phyloP scores from a whole-genome alignment of 2,888 invertebrate species.

The Andricus quercusramuli region DNA sequence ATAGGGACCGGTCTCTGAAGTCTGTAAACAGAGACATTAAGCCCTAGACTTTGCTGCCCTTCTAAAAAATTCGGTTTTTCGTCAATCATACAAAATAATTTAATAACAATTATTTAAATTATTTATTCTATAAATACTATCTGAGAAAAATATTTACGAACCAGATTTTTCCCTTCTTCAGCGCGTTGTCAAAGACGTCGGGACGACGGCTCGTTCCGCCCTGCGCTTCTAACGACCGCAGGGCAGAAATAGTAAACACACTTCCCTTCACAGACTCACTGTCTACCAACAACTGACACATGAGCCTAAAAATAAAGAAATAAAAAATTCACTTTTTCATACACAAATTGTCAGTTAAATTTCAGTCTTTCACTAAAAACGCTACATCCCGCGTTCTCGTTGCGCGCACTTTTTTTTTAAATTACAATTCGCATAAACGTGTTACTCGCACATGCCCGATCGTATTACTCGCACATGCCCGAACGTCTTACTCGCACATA shows the following conservation, averaged over 20 bases:
- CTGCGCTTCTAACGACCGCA: conserved; percentile 26
- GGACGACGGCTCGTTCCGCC: conserved; percentile 30
- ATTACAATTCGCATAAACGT: not conserved
- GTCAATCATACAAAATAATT: not conserved
- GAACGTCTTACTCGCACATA: not conserved
- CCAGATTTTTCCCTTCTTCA: conserved; percentile 2
- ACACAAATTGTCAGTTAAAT: conserved; percentile 17
- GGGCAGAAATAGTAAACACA: conserved; percentile 41
- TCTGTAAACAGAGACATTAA: too few species aligned
- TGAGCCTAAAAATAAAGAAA: not conserved
- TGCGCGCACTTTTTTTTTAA: not conserved
- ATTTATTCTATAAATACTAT: not conserved
- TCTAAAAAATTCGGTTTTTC: too few species aligned
- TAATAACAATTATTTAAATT: not conserved
- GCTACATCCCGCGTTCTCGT: not conserved
- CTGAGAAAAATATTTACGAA: conserved; percentile 8
- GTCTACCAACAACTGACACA: conserved; percentile 14
- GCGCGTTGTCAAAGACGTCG: conserved; percentile 30
- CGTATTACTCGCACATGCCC: not conserved
- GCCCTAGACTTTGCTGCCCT: too few species aligned
- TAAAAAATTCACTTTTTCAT: not conserved
- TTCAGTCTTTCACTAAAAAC: not conserved
- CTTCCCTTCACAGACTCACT: conserved; percentile 24
- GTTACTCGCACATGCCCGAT: not conserved
- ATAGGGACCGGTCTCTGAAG: too few species aligned